Evolutionary conservation across 2,113 vertebrate genomes (phyloP).

Genomic region (Tetrax tetrax): DNA sequence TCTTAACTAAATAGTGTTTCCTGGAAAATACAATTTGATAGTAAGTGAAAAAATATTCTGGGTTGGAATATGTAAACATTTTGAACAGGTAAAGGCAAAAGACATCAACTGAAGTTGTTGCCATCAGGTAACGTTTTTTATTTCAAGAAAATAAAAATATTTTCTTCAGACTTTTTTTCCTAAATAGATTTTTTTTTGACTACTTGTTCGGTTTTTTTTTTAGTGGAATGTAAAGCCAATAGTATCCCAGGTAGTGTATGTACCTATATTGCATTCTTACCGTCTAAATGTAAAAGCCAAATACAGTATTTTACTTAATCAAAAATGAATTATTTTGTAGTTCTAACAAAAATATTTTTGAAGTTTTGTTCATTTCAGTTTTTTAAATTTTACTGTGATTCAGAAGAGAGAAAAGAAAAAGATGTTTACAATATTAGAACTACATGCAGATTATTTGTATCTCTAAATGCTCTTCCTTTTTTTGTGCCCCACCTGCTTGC

Average conservation of each 20-base stretch:
- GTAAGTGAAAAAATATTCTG: neutral
- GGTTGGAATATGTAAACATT: neutral
- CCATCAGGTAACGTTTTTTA: neutral
- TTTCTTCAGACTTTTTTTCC: neutral
- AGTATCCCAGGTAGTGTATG: fast-evolving
- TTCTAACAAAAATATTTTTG: neutral
- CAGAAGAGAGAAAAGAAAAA: neutral
- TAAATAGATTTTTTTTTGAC: neutral
- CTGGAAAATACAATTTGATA: neutral
- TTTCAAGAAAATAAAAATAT: neutral
- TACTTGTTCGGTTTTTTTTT: neutral
- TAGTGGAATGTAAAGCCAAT: neutral
- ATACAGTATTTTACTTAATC: neutral
- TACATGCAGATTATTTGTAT: neutral
- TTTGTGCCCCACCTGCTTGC: neutral
- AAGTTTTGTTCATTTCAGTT: neutral
- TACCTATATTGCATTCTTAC: neutral
- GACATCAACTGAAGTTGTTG: fast-evolving
- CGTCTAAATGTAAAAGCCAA: neutral
- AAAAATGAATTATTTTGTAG: neutral
- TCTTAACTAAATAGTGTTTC: neutral
- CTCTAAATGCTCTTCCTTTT: neutral
- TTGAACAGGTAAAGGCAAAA: neutral
- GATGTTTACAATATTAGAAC: fast-evolving
- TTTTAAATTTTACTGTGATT: neutral